Evolutionary conservation across 1,140 invertebrate genomes (phyloP), one percentile per base, ranked within the genome.

Genomic region (Lordiphosa stackelbergi): DNA sequence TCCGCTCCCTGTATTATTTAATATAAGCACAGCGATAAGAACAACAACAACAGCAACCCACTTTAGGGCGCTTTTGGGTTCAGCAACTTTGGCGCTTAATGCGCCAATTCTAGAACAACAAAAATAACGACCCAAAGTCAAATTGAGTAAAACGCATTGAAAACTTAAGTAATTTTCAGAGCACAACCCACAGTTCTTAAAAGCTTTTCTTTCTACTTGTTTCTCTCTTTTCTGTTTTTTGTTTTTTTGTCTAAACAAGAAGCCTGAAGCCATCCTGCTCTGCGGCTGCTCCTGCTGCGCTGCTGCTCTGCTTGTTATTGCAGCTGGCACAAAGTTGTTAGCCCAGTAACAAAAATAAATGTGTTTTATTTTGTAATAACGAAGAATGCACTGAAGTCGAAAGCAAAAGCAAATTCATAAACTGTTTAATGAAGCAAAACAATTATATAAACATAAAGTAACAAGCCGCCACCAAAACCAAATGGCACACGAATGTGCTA

Each of bases 101-200:
- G 75, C 66, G 77, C 58, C 63, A 79, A 79, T 81, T 81, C 78
- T 81, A 58, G 31, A 46, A 55, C 66, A 69, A 69, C 49, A 69
- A 61, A 66, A 57, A 64, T 66, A 68, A 69, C 77, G 75, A 79
- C 75, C 71, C 56, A 71, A 79, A 79, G 71, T 79, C 75, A 81
- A 79, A 79, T 79, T 79, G 74, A 75, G 61, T 79, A 83, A 75
- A 79, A 75, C 77, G 77, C 77, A 81, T 79, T 79, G 66, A 79
- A 79, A 79, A 79, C 71, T 83, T 81, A 75, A 79, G 75, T 81
- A 69, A 83, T 79, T 79, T 79, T 48, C 61, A 37, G 57, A 63
- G 74, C 52, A 69, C 65, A 56, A 66, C 51, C 45, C 66, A 69
- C 65, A 69, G 56, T 69, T 69, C 65, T 62, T 69, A 69, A 69